These are phyloP conservation scores for Trachelus iudaicus DNA, from an alignment of 2,888 invertebrate genomes.

Conservation along the genomic window DNA sequence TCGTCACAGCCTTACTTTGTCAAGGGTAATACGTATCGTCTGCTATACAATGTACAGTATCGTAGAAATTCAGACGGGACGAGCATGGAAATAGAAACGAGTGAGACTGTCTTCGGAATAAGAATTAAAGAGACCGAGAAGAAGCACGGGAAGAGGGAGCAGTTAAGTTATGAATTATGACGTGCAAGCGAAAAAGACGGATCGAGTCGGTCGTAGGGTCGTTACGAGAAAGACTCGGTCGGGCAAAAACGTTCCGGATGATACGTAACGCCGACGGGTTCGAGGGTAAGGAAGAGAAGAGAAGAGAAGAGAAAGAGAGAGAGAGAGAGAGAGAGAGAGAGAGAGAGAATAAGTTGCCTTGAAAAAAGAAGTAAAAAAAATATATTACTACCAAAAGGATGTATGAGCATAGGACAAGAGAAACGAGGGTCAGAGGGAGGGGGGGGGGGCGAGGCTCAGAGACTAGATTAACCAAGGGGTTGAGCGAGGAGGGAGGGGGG, in stretches of 20 bases:
- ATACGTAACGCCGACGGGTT: conserved; percentile 32
- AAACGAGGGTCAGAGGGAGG: too few species aligned
- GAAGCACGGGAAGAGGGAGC: conserved; percentile 45
- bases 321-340: too few species aligned
- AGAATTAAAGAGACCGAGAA: conserved; percentile 24
- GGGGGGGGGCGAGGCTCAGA: too few species aligned
- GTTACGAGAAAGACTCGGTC: conserved; percentile 46
- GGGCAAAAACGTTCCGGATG: conserved; percentile 42
- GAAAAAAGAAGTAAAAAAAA: background rate
- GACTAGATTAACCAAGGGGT: background rate
- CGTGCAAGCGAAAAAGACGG: conserved; percentile 48
- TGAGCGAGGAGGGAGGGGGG: conserved; percentile 15
- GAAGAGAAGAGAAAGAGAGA: conserved; percentile 8
- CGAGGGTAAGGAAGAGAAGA: conserved; percentile 24
- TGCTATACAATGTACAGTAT: background rate
- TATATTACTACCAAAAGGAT: background rate
- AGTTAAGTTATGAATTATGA: conserved; percentile 65
- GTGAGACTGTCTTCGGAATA: conserved; percentile 29
- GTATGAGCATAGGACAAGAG: background rate
- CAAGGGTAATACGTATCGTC: background rate
- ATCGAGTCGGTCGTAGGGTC: conserved; percentile 54
- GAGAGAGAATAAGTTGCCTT: conserved; percentile 8
- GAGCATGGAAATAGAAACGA: conserved; percentile 17
- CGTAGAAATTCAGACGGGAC: background rate
- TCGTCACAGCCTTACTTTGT: background rate